Conservation (phyloP, 2,888 invertebrate genomes). For the Megastigmus dorsalis region DNA sequence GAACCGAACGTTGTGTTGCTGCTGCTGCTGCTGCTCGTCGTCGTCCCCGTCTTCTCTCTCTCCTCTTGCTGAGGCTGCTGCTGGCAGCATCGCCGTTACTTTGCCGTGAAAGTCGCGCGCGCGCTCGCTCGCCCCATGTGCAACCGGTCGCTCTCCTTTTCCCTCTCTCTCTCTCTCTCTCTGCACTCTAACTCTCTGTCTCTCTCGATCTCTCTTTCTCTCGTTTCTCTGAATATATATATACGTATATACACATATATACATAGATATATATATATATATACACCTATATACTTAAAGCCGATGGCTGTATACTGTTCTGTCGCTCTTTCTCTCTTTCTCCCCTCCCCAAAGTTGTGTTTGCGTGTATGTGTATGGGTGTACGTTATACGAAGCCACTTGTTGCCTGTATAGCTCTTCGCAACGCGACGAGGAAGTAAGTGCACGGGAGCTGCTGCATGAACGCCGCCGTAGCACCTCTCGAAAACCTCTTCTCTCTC, state of each 20-base stretch:
- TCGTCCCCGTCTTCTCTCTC: neutral
- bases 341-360: too few species aligned
- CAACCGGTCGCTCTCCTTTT: conserved; percentile 38
- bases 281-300: too few species aligned
- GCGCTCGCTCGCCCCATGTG: conserved; percentile 43
- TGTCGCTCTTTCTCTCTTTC: too few species aligned
- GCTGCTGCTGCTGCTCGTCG: neutral
- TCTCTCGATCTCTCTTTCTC: conserved; percentile 18
- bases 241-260: neutral
- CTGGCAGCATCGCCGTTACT: conserved; percentile 45
- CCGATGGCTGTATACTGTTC: too few species aligned
- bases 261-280: too few species aligned
- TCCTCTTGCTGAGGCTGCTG: neutral
- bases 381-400: too few species aligned
- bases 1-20: too few species aligned
- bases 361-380: too few species aligned
- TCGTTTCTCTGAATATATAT: conserved; percentile 3
- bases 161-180: conserved; percentile 1
- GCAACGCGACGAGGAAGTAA: too few species aligned
- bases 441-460: too few species aligned
- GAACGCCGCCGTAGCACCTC: too few species aligned
- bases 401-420: too few species aligned
- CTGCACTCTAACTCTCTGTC: conserved; percentile 4
- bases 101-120: conserved; percentile 43
- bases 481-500: neutral